phyloP scores from a whole-genome alignment of 2,113 vertebrate species.

The Microtus oregoni region DNA sequence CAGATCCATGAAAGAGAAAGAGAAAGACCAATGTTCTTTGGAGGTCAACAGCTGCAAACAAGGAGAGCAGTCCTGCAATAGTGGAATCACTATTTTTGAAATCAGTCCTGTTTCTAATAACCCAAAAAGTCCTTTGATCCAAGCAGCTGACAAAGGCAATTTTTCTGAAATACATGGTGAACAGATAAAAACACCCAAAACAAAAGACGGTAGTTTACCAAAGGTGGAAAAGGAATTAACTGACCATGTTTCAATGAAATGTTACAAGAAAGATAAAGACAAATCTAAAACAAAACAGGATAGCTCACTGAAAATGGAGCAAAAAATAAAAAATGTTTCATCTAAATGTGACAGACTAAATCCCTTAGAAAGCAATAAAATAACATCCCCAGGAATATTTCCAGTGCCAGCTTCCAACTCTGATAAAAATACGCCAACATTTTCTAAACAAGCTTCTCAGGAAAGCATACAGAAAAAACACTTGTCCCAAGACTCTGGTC shows the following conservation, averaged over 20 bases:
- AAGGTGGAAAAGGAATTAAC: background rate
- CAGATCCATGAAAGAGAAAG: background rate
- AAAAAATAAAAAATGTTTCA: background rate
- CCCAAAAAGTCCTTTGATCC: background rate
- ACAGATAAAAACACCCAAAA: background rate
- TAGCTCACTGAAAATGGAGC: background rate
- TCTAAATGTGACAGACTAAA: slow-evolving; percentile 60
- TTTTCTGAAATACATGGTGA: background rate
- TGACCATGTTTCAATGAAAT: background rate
- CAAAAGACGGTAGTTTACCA: background rate
- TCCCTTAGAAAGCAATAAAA: background rate
- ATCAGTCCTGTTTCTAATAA: background rate
- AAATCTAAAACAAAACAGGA: background rate
- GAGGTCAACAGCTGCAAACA: slow-evolving; percentile 32
- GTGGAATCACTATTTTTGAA: background rate
- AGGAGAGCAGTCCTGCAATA: background rate
- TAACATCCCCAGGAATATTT: background rate
- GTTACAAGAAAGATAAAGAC: background rate
- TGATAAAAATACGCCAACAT: slow-evolving; percentile 2
- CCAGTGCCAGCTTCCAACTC: slow-evolving; percentile 34
- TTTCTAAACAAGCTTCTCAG: slow-evolving; percentile 33
- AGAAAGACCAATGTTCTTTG: background rate
- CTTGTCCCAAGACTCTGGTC: slow-evolving; percentile 1
- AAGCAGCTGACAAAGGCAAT: background rate
- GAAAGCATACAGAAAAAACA: slow-evolving; percentile 4